Conservation (phyloP, 35 echinoderm and acorn worm species). For the Diadema setosum region DNA sequence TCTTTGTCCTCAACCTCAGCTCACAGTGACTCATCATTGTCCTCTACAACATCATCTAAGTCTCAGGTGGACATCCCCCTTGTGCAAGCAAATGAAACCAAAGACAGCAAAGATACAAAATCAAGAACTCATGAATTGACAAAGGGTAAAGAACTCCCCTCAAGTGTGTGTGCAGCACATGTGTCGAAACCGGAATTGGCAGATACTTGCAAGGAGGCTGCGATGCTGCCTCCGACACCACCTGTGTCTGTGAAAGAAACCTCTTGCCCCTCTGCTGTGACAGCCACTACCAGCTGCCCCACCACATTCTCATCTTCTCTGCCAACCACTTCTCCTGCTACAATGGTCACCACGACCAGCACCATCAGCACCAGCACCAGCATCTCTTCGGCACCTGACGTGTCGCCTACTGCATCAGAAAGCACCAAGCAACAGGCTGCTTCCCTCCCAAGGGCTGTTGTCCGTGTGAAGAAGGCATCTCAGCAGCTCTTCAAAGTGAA, state of each 20-base stretch:
- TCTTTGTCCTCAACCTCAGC: not conserved
- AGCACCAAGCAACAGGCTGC: not conserved
- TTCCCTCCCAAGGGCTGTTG: not conserved
- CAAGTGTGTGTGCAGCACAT: not conserved
- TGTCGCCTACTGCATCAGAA: not conserved
- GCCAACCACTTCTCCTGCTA: not conserved
- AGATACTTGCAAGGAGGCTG: not conserved
- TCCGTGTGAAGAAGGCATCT: constrained; percentile 7
- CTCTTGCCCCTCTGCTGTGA: too few relatives aligned
- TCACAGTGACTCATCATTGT: too few relatives aligned
- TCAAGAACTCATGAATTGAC: too few relatives aligned
- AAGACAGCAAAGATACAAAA: not conserved
- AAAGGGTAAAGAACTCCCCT: not conserved
- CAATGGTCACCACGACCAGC: not conserved
- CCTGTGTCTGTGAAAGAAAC: too few relatives aligned
- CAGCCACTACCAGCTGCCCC: not conserved
- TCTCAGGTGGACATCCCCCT: not conserved
- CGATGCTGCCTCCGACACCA: not conserved
- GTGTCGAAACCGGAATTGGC: not conserved
- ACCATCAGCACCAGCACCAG: not conserved
- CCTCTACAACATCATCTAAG: not conserved
- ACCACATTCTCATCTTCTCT: not conserved
- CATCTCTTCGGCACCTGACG: not conserved
- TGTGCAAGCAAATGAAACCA: not conserved
- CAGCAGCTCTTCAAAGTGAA: constrained; percentile 18